Evolutionary conservation across 2,113 vertebrate species (phyloP).

Genomic region (Empidonax traillii): DNA sequence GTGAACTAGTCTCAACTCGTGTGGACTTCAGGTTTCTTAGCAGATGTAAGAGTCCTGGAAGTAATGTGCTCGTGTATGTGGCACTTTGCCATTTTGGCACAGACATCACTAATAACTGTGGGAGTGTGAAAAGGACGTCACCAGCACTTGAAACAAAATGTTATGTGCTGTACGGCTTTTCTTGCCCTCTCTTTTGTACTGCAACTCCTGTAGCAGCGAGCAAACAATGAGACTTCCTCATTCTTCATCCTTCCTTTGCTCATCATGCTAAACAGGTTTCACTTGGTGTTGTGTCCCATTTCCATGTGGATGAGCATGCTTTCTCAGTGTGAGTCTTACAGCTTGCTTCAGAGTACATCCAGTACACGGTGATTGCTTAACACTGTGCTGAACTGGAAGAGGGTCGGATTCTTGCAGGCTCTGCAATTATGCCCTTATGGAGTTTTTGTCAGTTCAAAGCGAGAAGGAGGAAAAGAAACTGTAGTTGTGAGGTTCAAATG

Average conservation of each 20-base stretch:
- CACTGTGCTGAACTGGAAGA: neutral
- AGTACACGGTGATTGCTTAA: neutral
- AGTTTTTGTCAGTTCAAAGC: neutral
- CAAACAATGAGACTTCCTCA: neutral
- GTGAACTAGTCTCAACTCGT: neutral
- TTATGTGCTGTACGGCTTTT: neutral
- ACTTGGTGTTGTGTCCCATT: neutral
- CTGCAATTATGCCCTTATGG: neutral
- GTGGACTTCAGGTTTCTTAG: neutral
- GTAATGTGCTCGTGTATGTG: neutral
- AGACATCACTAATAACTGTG: neutral
- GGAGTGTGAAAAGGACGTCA: neutral
- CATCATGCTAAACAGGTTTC: neutral
- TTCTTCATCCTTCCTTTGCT: neutral
- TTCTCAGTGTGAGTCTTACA: neutral
- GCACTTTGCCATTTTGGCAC: neutral
- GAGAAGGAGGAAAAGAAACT: neutral
- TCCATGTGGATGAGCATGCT: neutral
- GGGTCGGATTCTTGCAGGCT: neutral
- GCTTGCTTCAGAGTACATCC: neutral
- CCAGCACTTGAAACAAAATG: neutral
- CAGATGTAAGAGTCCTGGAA: neutral
- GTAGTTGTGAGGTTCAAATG: neutral
- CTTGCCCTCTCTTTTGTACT: neutral
- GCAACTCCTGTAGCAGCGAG: neutral